A percentile compares a stretch with the other conserved stretches of the same genome.
Conservation (phyloP, 2,888 invertebrate species). For the Rhagonycha fulva region DNA sequence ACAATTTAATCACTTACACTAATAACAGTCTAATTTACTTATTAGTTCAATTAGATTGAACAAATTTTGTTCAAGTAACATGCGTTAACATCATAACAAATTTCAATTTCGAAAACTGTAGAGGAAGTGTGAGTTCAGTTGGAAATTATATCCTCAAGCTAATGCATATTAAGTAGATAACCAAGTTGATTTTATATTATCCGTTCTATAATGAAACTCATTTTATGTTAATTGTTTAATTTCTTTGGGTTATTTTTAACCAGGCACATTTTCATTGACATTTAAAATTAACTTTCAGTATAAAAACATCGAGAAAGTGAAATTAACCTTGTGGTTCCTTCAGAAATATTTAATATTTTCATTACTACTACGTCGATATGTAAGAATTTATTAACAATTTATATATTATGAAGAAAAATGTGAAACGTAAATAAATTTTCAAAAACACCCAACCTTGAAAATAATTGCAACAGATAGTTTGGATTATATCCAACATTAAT, state of each 20-base stretch:
- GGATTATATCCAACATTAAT: constrained; percentile 13
- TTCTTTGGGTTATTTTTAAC: background rate
- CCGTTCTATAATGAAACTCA: background rate
- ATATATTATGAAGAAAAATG: background rate
- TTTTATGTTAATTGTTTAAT: background rate
- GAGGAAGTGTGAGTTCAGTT: background rate
- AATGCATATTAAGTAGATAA: background rate
- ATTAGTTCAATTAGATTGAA: background rate
- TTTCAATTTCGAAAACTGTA: background rate
- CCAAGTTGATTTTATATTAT: background rate
- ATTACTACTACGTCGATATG: background rate
- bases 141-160: background rate
- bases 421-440: background rate
- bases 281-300: background rate
- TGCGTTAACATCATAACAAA: background rate
- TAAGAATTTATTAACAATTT: background rate
- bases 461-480: constrained; percentile 24
- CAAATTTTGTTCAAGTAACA: background rate
- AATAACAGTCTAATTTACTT: background rate
- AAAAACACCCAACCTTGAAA: constrained; percentile 14
- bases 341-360: background rate
- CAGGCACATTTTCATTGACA: background rate
- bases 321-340: background rate
- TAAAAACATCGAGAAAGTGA: background rate
- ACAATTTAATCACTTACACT: background rate